Evolutionary conservation across 1,140 invertebrate genomes (phyloP).

Genomic region (Colletes latitarsis): DNA sequence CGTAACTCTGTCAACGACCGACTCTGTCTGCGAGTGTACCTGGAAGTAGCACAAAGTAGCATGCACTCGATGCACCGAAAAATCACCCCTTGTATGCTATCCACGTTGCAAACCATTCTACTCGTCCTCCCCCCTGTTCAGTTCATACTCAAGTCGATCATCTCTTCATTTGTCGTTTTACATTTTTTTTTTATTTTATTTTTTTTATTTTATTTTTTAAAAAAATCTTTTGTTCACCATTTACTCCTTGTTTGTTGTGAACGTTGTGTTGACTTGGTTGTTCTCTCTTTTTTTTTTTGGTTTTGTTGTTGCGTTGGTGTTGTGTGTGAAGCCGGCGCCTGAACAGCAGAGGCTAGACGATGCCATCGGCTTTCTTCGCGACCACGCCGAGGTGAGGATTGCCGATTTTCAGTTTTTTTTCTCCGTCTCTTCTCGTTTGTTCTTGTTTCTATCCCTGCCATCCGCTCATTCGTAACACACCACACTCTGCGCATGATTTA

Average conservation of each 20-base stretch:
- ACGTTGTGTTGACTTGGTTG: constrained; percentile 81
- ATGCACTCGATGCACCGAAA: constrained; percentile 53
- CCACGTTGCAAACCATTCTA: constrained; percentile 20
- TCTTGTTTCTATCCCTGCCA: constrained; percentile 4
- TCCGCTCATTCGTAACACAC: constrained; percentile 1
- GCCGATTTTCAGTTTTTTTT: constrained; percentile 75
- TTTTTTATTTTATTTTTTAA: constrained; percentile 34
- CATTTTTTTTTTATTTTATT: constrained; percentile 33
- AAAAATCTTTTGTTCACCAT: constrained; percentile 36
- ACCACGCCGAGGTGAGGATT: constrained; percentile 90
- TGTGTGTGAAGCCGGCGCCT: constrained; percentile 85
- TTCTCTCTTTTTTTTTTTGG: constrained; percentile 80
- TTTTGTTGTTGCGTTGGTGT: constrained; percentile 83
- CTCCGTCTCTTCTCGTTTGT: constrained; percentile 36
- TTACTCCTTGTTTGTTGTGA: constrained; percentile 77
- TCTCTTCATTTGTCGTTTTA: constrained; percentile 43
- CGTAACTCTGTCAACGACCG: neutral
- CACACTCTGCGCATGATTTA: constrained; percentile 21
- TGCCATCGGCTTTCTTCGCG: constrained; percentile 93
- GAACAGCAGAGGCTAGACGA: constrained; percentile 93
- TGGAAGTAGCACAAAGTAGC: constrained; percentile 52
- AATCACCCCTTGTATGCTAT: constrained; percentile 31
- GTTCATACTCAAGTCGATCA: constrained; percentile 50
- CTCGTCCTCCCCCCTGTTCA: constrained; percentile 50
- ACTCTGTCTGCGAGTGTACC: constrained; percentile 4